phyloP scores from a whole-genome alignment of 2,113 vertebrate species.

The Oncorhynchus keta region DNA sequence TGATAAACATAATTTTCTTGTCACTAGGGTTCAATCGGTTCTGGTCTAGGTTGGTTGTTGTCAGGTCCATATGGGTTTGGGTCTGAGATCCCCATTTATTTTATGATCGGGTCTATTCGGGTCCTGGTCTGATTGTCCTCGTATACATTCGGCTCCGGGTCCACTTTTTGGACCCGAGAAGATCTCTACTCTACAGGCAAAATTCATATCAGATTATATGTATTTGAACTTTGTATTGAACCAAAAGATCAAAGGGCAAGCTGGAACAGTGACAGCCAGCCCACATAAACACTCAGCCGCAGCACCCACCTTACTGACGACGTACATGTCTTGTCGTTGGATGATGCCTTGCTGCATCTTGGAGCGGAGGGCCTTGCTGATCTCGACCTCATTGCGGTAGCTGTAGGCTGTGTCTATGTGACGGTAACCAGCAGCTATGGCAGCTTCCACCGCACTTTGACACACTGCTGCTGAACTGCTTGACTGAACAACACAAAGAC shows the following conservation, averaged over 20 bases:
- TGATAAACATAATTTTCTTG: too few relatives aligned
- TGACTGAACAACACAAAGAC: conserved; percentile 28
- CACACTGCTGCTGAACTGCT: not conserved
- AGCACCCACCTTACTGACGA: conserved; percentile 72
- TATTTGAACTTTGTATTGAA: not conserved
- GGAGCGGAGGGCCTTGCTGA: conserved; percentile 70
- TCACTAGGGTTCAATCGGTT: too few relatives aligned
- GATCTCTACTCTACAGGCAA: too few relatives aligned
- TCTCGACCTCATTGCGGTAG: conserved; percentile 68
- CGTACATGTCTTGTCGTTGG: conserved; percentile 71
- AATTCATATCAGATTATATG: too few relatives aligned
- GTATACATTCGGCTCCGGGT: too few relatives aligned
- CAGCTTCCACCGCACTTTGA: conserved; percentile 67
- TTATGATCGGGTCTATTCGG: too few relatives aligned
- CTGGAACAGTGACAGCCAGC: not conserved
- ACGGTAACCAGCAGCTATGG: conserved; percentile 75
- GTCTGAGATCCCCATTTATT: too few relatives aligned
- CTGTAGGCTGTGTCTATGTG: conserved; percentile 72
- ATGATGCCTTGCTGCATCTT: conserved; percentile 73
- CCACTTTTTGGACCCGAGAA: too few relatives aligned
- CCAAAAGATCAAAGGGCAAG: not conserved
- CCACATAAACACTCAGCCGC: too few relatives aligned
- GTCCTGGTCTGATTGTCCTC: too few relatives aligned
- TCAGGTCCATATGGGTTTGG: too few relatives aligned
- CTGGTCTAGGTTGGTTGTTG: too few relatives aligned